A percentile compares a stretch with the other conserved stretches of the same genome.
phyloP scores from a whole-genome alignment of 2,797 vertebrate genomes.

The Siniperca obscura region DNA sequence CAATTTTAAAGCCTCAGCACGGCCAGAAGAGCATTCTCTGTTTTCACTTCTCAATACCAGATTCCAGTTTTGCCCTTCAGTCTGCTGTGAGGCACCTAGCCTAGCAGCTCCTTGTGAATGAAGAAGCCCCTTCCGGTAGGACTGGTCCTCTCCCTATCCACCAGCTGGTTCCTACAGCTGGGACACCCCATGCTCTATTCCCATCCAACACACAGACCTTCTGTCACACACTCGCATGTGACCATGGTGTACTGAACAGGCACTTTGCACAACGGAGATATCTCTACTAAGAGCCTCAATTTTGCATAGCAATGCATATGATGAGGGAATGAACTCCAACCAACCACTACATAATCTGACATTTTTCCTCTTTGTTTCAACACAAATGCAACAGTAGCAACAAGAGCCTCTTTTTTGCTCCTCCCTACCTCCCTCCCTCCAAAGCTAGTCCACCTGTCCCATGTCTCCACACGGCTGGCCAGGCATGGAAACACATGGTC shows the following conservation, averaged over 20 bases:
- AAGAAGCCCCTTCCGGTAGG: constrained; percentile 75
- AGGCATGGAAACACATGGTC: constrained; percentile 81
- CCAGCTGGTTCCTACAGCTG: constrained; percentile 85
- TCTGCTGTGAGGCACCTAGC: constrained; percentile 46
- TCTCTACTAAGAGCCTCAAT: constrained; percentile 16
- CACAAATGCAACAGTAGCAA: constrained; percentile 38
- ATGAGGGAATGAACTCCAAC: constrained; percentile 1
- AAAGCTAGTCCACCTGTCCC: constrained; percentile 78
- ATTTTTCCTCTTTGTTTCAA: constrained; percentile 29
- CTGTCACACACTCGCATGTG: constrained; percentile 69
- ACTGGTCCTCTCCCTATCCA: constrained; percentile 70
- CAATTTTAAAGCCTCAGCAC: constrained; percentile 22
- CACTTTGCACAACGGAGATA: constrained; percentile 29
- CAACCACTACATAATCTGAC: neutral
- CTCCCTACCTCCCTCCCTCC: constrained; percentile 55
- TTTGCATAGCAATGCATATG: constrained; percentile 30
- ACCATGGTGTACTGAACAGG: constrained; percentile 35
- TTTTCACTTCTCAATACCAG: constrained; percentile 31
- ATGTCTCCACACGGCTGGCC: constrained; percentile 70
- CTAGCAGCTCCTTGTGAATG: constrained; percentile 72
- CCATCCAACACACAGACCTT: constrained; percentile 79
- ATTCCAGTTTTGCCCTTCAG: constrained; percentile 44
- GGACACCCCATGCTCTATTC: constrained; percentile 80
- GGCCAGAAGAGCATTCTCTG: neutral
- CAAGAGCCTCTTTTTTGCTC: constrained; percentile 28